Evolutionary conservation across 2,888 invertebrate genomes (phyloP), one percentile per base, ranked within the genome.

Genomic region (Therioaphis trifolii): DNA sequence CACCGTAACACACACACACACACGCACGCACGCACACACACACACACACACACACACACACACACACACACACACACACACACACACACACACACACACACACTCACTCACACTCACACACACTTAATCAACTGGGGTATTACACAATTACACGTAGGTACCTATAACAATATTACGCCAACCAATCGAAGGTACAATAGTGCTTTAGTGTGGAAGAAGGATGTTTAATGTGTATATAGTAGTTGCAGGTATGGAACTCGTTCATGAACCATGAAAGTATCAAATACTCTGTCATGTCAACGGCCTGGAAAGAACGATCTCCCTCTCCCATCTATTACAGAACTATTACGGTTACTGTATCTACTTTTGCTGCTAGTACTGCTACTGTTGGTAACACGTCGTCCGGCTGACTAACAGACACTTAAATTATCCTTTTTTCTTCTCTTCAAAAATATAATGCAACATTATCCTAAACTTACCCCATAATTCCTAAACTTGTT

Each of bases 221-320:
- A 69, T 69, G 4, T 7, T 4, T 46, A 49, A 27, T 49, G 46
- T 71, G 18, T 71, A 43, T 55, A 61, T n/a, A 72, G 35, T 43
- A 66, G 46, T 66, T 46, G 21, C 14, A 15, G 15, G 66, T 71
- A 24, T 46, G 46, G 49, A 68, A 78, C 68, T 69, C 55, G 68
- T 55, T 55, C 68, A 27, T 14, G 78, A 52, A 55, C 78, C 78
- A 29, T 78, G 78, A 78, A 78, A 68, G 68, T 78, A 69, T 78
- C 68, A 29, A 78, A 78, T 78, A 78, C 68, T 46, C 63, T n/a
- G 52, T 52, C 63, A 68, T 78, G 78, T 78, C 78, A 78, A 78
- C 78, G 78, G 78, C 78, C 78, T 78, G 68, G 27, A 68, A 66
- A 78, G 40, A 78, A 78, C 78, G 24, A 78, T 52, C 35, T 68